phyloP scores from a whole-genome alignment of 2,888 invertebrate species.

The Metacarcinus magister region DNA sequence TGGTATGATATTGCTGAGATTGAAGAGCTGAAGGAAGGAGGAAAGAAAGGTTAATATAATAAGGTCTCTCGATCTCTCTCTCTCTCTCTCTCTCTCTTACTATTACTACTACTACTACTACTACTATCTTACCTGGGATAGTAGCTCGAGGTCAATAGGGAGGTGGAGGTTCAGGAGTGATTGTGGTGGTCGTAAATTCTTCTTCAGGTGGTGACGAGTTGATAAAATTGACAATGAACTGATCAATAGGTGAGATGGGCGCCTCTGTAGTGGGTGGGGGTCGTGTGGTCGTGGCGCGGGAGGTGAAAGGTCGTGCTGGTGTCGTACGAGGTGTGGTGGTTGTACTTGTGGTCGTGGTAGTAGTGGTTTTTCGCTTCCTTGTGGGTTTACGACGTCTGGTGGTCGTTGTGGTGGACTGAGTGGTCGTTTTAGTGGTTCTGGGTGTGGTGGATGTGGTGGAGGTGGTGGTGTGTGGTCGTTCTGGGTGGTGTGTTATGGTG shows the following conservation, averaged over 20 bases:
- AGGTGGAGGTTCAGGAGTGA: constrained; percentile 53
- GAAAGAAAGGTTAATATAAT: neutral
- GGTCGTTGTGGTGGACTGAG: constrained; percentile 76
- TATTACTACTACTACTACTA: neutral
- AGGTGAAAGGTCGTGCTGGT: neutral
- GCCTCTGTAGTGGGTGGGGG: constrained; percentile 70
- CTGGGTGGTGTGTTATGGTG: constrained; percentile 62
- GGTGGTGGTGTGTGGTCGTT: neutral
- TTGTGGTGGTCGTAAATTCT: constrained; percentile 50
- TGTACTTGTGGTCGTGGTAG: neutral
- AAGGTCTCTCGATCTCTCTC: neutral
- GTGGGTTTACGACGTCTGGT: constrained; percentile 64
- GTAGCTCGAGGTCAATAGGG: constrained; percentile 77
- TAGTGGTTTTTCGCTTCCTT: neutral
- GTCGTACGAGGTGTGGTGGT: constrained; percentile 35
- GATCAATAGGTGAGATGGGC: constrained; percentile 79
- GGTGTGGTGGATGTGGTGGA: constrained; percentile 60
- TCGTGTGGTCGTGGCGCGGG: neutral
- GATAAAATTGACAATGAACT: constrained; percentile 80
- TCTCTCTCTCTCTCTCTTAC: neutral
- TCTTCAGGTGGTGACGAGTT: constrained; percentile 74
- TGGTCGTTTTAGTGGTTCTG: constrained; percentile 73
- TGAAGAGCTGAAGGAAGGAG: constrained; percentile 61
- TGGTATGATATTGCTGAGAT: constrained; percentile 58
- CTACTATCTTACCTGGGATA: constrained; percentile 72